Conservation (phyloP, 2,113 vertebrate genomes). For the Thalassoma bifasciatum region DNA sequence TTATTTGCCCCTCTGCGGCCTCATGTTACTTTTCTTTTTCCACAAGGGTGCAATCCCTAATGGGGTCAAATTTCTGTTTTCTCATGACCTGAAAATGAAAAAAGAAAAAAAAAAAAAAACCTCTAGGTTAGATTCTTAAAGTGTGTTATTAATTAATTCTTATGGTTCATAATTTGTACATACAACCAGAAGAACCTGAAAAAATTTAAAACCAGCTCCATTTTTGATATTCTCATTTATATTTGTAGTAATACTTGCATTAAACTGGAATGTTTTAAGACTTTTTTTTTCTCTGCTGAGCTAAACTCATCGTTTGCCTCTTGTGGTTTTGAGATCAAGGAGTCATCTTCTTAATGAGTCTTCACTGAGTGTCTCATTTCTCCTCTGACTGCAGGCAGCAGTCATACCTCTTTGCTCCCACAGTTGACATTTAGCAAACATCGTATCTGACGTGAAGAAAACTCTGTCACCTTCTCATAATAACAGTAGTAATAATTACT, state of each 20-base stretch:
- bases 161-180: too few species aligned
- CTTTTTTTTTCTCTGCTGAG: background rate
- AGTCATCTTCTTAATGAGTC: slow-evolving; percentile 35
- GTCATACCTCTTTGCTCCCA: slow-evolving; percentile 31
- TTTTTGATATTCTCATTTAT: too few species aligned
- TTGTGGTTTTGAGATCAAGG: slow-evolving; percentile 16
- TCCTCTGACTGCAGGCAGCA: slow-evolving; percentile 21
- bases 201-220: too few species aligned
- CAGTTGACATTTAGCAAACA: slow-evolving; percentile 26
- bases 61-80: slow-evolving; percentile 30
- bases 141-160: too few species aligned
- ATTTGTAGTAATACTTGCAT: too few species aligned
- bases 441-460: slow-evolving; percentile 25
- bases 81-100: slow-evolving; percentile 17
- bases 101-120: background rate
- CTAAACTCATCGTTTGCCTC: background rate
- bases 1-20: slow-evolving; percentile 41
- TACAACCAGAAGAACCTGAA: too few species aligned
- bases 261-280: too few species aligned
- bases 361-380: slow-evolving; percentile 29
- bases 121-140: too few species aligned
- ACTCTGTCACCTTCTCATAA: background rate
- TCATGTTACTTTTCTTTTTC: slow-evolving; percentile 50
- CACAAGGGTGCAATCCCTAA: slow-evolving; percentile 31
- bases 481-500: too few species aligned